Base-by-base conservation (phyloP, 2,113 vertebrate species). In the Oncorhynchus gorbuscha region DNA sequence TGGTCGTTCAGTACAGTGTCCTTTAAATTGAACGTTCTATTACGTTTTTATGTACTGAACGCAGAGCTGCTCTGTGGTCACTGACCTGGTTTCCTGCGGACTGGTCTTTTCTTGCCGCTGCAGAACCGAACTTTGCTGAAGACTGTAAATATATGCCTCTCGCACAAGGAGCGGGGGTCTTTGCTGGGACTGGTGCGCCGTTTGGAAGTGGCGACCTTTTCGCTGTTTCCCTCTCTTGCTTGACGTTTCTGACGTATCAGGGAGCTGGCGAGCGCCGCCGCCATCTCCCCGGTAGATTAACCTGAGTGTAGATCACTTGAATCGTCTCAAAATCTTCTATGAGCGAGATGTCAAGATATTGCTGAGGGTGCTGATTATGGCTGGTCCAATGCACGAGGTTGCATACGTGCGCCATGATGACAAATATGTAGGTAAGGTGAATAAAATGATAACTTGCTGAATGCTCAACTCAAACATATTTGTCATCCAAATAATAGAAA, bases 181-280 rank as follows among this genome's bases (percentile, higher is more conserved):
- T 97, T 98, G 85, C 90, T 96, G 73, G 97, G 97, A 90, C 97
- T 97, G 64, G 95, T 93, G 82, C 96, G 95, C 77, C 96, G 94
- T 87, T 97, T 97, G 89, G 94, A 95, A 80, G 95, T 92, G 65
- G 93, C 89, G 68, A 96, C 95, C 26, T 96, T 95, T 58, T 98
- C 96, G 87, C 91, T 94, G 94, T 96, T 96, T 84, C 94, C 92
- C 89, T 97, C 97, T 86, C 97, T 95, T 32, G 97, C 97, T 89
- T 97, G 97, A 13, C 97, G 94, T 90, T 94, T 97, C 93, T 98
- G 96, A 65, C 97, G 96, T 91, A 99, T 99, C 90, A 99, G 91
- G 81, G 97, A 98, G 94, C 97, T 99, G 90, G 97, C 97, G 89
- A 99, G 96, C 76, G 97, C 97, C 72, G 97, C 97, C 82, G 97